Evolutionary conservation across 2,797 vertebrate species (phyloP).

Genomic region (Rousettus madagascariensis): DNA sequence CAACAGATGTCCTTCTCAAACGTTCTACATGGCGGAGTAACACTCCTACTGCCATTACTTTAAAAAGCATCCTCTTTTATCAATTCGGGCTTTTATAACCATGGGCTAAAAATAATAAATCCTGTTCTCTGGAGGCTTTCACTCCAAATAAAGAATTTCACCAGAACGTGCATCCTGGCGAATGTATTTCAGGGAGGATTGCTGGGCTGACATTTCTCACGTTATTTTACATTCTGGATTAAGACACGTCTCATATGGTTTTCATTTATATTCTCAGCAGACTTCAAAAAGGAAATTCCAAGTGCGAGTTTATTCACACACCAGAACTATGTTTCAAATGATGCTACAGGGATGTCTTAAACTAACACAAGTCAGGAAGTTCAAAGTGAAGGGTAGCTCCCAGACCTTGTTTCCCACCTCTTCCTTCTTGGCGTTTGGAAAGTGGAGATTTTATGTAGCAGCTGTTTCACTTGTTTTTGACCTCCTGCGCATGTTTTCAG

Average conservation of each 20-base stretch:
- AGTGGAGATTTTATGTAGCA: constrained; percentile 51
- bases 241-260: constrained; percentile 79
- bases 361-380: constrained; percentile 65
- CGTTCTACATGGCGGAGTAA: not conserved
- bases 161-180: constrained; percentile 51
- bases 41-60: not conserved
- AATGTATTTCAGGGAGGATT: constrained; percentile 69
- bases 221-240: constrained; percentile 77
- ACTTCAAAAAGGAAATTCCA: constrained; percentile 83
- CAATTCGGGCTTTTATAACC: constrained; percentile 22
- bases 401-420: not conserved
- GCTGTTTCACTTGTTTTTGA: not conserved
- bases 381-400: constrained; percentile 45
- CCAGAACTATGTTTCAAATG: constrained; percentile 72
- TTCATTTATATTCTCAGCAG: constrained; percentile 81
- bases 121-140: constrained; percentile 55
- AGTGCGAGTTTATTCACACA: constrained; percentile 75
- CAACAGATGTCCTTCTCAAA: constrained; percentile 6
- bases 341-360: constrained; percentile 63
- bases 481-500: not conserved
- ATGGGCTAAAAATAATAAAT: constrained; percentile 32
- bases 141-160: constrained; percentile 57
- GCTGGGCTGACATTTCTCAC: constrained; percentile 75
- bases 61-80: constrained; percentile 66
- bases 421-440: constrained; percentile 11